phyloP scores from a whole-genome alignment of 1,140 invertebrate genomes.

The Anthonomus grandis region DNA sequence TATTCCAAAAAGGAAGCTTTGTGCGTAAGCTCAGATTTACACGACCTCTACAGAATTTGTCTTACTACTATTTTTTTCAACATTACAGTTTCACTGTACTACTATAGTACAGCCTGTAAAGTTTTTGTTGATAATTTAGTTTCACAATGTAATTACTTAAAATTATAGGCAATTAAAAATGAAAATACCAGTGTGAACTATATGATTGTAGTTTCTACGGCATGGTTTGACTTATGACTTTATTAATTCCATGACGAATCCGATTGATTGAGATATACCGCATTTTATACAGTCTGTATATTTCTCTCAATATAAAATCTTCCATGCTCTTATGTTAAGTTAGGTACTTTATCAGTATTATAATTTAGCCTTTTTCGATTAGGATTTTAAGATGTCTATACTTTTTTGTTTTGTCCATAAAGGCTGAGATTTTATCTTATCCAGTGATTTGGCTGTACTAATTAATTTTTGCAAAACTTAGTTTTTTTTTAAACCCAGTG shows the following conservation, averaged over 20 bases:
- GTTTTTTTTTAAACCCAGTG: neutral
- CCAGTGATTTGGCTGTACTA: neutral
- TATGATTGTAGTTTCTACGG: conserved; percentile 23
- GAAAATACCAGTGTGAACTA: conserved; percentile 22
- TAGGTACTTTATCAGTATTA: conserved; percentile 24
- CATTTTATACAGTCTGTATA: conserved; percentile 15
- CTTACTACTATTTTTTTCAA: no score
- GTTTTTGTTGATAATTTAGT: neutral
- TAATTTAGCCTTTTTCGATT: conserved; percentile 21
- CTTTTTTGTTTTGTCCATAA: no score
- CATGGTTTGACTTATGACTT: conserved; percentile 15
- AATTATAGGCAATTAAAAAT: conserved; percentile 21
- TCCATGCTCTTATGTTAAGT: conserved; percentile 10
- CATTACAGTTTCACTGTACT: no score
- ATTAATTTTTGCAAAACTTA: no score
- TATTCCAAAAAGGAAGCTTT: no score
- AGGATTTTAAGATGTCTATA: conserved; percentile 3
- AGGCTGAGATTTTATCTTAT: neutral
- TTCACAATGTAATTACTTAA: conserved; percentile 16
- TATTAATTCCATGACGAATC: conserved; percentile 5
- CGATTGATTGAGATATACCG: neutral
- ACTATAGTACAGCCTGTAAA: no score
- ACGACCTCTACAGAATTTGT: no score
- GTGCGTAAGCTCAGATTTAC: no score
- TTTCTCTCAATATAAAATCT: conserved; percentile 1